Conservation (phyloP, 2,888 invertebrate genomes). For the Cotesia congregata region DNA sequence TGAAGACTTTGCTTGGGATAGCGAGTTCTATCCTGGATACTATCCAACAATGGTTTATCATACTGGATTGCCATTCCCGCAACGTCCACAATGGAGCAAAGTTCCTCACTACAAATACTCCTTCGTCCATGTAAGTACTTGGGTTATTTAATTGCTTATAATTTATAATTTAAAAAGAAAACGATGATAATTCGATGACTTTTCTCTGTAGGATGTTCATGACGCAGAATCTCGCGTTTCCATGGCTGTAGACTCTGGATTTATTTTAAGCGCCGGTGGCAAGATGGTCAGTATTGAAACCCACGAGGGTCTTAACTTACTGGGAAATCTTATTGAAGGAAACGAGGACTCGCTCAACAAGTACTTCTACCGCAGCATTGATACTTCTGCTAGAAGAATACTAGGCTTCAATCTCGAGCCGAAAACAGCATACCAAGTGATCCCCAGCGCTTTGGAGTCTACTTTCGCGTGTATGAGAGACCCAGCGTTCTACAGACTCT, state of each 20-base stretch:
- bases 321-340: conserved; percentile 73
- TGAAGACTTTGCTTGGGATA: conserved; percentile 73
- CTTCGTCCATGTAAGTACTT: conserved; percentile 49
- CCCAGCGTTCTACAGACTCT: conserved; percentile 78
- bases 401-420: conserved; percentile 65
- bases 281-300: conserved; percentile 53
- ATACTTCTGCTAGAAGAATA: conserved; percentile 72
- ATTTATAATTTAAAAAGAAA: background rate
- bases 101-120: conserved; percentile 53
- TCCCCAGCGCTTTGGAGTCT: conserved; percentile 76
- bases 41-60: conserved; percentile 75
- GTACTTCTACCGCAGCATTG: conserved; percentile 72
- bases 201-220: conserved; percentile 46
- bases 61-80: conserved; percentile 74
- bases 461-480: conserved; percentile 78
- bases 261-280: conserved; percentile 40
- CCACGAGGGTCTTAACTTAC: conserved; percentile 71
- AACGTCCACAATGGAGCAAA: conserved; percentile 47
- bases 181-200: background rate
- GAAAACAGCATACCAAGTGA: conserved; percentile 63
- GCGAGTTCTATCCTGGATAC: conserved; percentile 72
- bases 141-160: background rate
- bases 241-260: conserved; percentile 58
- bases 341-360: conserved; percentile 68
- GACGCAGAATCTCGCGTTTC: conserved; percentile 57